These are phyloP conservation scores for Carettochelys insculpta DNA, from an alignment of 2,113 vertebrate genomes.

Conservation along the genomic window DNA sequence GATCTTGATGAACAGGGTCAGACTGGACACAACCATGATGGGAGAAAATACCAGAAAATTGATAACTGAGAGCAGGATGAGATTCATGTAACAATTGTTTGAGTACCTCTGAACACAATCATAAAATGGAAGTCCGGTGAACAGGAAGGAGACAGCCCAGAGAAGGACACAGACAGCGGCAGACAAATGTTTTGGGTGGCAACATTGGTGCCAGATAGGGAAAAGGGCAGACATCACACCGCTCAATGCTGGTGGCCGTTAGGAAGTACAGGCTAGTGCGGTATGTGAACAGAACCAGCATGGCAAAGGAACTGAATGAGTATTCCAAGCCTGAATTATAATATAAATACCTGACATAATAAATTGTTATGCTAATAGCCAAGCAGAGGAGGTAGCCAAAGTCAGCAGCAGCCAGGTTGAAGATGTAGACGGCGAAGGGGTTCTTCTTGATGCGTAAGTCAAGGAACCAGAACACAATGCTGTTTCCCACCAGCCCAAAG, in stretches of 20 bases:
- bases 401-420: constrained; percentile 67
- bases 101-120: too few species aligned
- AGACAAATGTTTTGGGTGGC: constrained; percentile 15
- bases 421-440: constrained; percentile 65
- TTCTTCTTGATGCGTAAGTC: constrained; percentile 62
- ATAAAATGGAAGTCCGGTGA: neutral
- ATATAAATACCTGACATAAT: neutral
- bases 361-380: constrained; percentile 3
- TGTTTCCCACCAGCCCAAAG: constrained; percentile 64
- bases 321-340: neutral
- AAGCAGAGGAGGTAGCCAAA: constrained; percentile 67
- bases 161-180: neutral
- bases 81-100: neutral
- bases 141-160: constrained; percentile 48
- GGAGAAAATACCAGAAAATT: constrained; percentile 49
- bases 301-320: neutral
- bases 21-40: constrained; percentile 63
- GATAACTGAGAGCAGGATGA: neutral
- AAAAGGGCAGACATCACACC: constrained; percentile 45
- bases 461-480: constrained; percentile 67
- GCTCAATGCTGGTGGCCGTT: constrained; percentile 55
- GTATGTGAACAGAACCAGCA: constrained; percentile 38
- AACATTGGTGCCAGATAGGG: constrained; percentile 56
- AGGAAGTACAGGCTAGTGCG: constrained; percentile 32
- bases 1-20: constrained; percentile 56